Base-by-base conservation (phyloP, 2,797 vertebrate species). In the Thaleichthys pacificus region DNA sequence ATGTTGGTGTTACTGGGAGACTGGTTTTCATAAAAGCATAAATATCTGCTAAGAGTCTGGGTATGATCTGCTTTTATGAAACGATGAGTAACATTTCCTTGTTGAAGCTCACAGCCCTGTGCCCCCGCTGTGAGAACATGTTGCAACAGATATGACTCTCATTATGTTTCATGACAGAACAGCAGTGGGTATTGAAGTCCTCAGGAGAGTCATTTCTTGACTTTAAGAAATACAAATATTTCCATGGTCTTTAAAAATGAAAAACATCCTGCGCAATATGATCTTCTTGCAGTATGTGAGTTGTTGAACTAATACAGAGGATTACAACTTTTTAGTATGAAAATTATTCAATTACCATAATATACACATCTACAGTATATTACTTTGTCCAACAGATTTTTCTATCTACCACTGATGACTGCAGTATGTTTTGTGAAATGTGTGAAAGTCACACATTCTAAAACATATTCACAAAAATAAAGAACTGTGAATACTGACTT, bases 21-120 rank as follows among this genome's bases (percentile, higher is more conserved):
- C 92, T 92, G 92, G 83, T 93, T 92, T 86, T 91, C 86, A 93
- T 93, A 93, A 92, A 47, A 87, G 86, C 82, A 88, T 83, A 87
- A 92, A 91, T 92, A 93, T 93, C 91, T 92, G 91, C 85, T 91
- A 88, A 89, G 86, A 90, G 86, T 91, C 89, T 84, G 82, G 89
- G 84, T 88, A 84, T 87, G 88, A 91, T 91, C 86, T 77, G 82
- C 78, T 72, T 89, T 89, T 87, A 88, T 87, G 85, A 88, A 91
- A 91, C 90, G 90, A 91, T 89, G 89, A 92, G 91, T 87, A 91
- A 91, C 88, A 91, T 92, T 93, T 93, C 89, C 89, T 91, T 81
- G 77, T 90, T 87, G 82, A 83, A 74, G 72, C 81, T 89, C 38
- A 69, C 24, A 47, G 22, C 75, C 76, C 76, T 71, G 75, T 69